Evolutionary conservation across 2,888 invertebrate genomes (phyloP), one percentile per base, ranked within the genome.

Genomic region (Eristalinus aeneus): DNA sequence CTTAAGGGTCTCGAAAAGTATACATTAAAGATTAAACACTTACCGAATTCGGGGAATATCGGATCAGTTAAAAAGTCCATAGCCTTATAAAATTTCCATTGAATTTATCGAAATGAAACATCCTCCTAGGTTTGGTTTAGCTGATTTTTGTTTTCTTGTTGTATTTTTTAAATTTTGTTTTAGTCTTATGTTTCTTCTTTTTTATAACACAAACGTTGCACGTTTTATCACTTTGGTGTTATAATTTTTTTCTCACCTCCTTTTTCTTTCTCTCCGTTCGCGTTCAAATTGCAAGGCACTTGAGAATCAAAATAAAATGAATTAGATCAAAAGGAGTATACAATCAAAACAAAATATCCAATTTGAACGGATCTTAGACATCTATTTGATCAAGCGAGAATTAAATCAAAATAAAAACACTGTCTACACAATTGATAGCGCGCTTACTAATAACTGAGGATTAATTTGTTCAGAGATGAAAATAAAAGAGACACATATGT

Each of bases 51-150:
- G 84, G 92, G 89, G 89, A 92, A 90, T 78, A 90, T 89, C 54
- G 90, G 89, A 90, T 92, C 92, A 89, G 89, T 89, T 89, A 90
- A 88, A 89, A 92, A 92, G 89, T 92, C 92, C 92, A 92, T 92
- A 88, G 90, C 91, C 90, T 90, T 89, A 86, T 85, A 88, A 88
- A 76, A 78, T 87, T 88, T 88, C 75, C 54, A 71, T 78, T 81
- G 60, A 73, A 68, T 69, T 64, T 53, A 71, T 73, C 56, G 65
- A 80, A 77, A 76, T 68, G 60, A 39, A 32, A 77, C 87, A 88
- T 84, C 64, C 63, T 80, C 56, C 61, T 27, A 2, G 12, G 65
- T 36, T 71, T 75, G 20, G 27, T 67, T 54, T 67, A 31, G 63
- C n/a, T 60, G 68, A 5, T 6, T 27, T 5, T 9, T 6, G 12